These are phyloP conservation scores for Dufourea novaeangliae DNA, from an alignment of 1,140 invertebrate genomes.

Conservation along the genomic window DNA sequence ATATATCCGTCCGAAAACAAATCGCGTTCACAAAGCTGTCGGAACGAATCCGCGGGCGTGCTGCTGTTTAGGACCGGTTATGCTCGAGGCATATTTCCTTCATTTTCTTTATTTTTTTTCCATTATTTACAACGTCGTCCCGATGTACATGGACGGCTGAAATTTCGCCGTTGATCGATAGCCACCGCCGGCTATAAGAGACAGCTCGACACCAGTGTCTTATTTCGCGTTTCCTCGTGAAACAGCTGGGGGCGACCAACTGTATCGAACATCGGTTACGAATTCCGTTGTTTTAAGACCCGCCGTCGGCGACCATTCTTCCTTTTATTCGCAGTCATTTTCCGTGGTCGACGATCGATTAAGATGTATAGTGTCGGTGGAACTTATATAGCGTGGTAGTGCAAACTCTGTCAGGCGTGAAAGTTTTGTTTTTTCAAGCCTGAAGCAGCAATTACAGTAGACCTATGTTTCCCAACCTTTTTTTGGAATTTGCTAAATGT, in stretches of 20 bases:
- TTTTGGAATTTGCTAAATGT: no score
- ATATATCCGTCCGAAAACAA: slow-evolving; percentile 59
- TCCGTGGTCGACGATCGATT: background rate
- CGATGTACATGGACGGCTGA: background rate
- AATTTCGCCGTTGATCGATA: slow-evolving; percentile 18
- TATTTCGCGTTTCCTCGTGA: slow-evolving; percentile 4
- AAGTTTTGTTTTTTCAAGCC: no score
- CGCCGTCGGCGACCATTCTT: background rate
- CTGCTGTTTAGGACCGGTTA: no score
- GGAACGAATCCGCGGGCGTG: background rate
- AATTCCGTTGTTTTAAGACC: slow-evolving; percentile 9
- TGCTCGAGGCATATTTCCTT: no score
- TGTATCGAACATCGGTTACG: background rate
- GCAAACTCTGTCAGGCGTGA: no score
- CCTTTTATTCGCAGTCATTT: background rate
- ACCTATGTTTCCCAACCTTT: no score
- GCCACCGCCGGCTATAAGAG: background rate
- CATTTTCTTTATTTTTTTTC: no score
- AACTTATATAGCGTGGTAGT: no score
- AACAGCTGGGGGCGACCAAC: background rate
- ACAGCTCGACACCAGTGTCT: background rate
- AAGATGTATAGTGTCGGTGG: no score
- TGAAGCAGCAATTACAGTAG: no score
- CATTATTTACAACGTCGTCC: background rate
- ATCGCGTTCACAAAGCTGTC: slow-evolving; percentile 62